These are phyloP conservation scores for Microctonus hyperodae DNA, from an alignment of 2,888 invertebrate species.

Conservation along the genomic window DNA sequence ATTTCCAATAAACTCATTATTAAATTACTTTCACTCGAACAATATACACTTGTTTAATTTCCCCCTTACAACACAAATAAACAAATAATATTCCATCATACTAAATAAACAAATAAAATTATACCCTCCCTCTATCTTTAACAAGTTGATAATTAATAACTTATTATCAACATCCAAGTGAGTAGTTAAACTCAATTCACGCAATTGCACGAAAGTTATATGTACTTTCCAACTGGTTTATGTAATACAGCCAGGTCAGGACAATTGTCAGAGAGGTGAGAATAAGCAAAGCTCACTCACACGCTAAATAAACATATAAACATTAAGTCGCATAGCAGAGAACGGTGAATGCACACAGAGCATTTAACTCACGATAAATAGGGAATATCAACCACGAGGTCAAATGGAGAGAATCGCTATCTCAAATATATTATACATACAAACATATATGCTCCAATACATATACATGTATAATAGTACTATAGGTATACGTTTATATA, in stretches of 20 bases:
- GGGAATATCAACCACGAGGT: background rate
- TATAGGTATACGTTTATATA: background rate
- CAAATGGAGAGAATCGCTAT: background rate
- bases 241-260: no score
- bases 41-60: no score
- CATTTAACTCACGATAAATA: slow-evolving; percentile 23
- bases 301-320: background rate
- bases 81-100: no score
- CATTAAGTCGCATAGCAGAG: background rate
- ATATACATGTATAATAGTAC: background rate
- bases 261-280: background rate
- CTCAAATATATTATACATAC: no score
- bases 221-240: slow-evolving; percentile 38
- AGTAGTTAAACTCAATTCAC: slow-evolving; percentile 17
- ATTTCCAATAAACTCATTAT: no score
- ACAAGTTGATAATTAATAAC: no score
- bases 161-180: slow-evolving; percentile 31
- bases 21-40: no score
- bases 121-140: no score
- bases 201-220: slow-evolving; percentile 33
- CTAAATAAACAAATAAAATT: no score
- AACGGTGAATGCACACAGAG: slow-evolving; percentile 12
- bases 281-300: background rate
- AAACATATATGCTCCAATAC: no score
- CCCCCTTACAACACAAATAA: no score